Evolutionary conservation across 2,797 vertebrate species (phyloP), one percentile per base, ranked within the genome.

Genomic region (Alca torda): DNA sequence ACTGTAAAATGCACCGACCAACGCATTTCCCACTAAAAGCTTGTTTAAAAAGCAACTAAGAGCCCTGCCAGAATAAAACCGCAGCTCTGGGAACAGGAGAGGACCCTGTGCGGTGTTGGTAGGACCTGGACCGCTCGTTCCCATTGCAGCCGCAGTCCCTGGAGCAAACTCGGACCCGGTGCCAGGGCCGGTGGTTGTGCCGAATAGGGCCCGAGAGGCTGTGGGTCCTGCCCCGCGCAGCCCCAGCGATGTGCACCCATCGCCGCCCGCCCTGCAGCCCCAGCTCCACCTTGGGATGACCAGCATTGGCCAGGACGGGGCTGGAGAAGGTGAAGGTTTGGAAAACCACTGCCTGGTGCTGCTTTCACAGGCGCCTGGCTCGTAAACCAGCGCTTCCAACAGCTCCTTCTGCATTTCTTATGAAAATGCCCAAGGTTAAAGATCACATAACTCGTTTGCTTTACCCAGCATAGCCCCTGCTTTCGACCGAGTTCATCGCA

Each of bases 21-120:
- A 95, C 87, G 95, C 89, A 48, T 95, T 95, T 93, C 95, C 94
- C 96, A 85, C 39, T 80, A 96, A 91, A 93, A 90, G 65, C 81
- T 97, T 95, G 82, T 96, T 96, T 92, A 87, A 70, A 87, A 96
- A 88, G 83, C 95, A 94, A 97, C 23, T 56, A 93, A 87, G 43
- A 91, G 75, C 60, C 65, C 12, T 37, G 73, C 89, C 30, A 68
- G 91, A 96, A 84, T 63, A 91, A 91, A 89, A 87, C 64, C 6
- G 5, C 91, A 87, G 80, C 80, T 92, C 87, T 68, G 88, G 54
- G 87, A 85, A 88, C 56, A 33, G 61, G 72, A 88, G 50, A 88
- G 67, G 61, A 72, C 45, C 18, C 64, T 72, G 25, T 33, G 85
- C 57, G 46, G 70, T 23, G 35, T 9, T 23, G 25, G 24, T 33